Conservation (phyloP, 2,113 vertebrate genomes). For the Chlamydotis undulata region DNA sequence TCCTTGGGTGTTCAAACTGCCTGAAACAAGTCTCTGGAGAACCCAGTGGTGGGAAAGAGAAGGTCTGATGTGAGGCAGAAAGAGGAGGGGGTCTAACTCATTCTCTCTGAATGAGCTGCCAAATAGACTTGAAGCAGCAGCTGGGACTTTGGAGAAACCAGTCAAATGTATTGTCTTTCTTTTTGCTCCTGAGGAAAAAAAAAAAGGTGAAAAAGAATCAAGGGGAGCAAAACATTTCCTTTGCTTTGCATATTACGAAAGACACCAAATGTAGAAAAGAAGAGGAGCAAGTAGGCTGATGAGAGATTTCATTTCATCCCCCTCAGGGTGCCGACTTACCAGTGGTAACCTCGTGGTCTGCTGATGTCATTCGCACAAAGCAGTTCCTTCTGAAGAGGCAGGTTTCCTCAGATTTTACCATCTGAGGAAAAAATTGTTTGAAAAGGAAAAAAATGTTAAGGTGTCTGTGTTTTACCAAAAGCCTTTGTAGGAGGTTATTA, state of each 20-base stretch:
- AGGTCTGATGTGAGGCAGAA: not conserved
- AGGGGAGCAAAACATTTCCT: slow-evolving; percentile 36
- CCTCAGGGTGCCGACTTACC: slow-evolving; percentile 57
- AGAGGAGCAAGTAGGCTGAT: slow-evolving; percentile 27
- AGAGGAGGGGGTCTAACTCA: not conserved
- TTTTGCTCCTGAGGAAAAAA: not conserved
- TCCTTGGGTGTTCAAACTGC: not conserved
- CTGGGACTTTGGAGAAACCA: slow-evolving; percentile 7
- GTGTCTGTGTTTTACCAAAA: slow-evolving; percentile 66
- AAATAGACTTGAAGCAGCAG: not conserved
- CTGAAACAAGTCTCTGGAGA: not conserved
- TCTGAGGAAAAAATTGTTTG: slow-evolving; percentile 55
- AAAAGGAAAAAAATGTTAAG: slow-evolving; percentile 59
- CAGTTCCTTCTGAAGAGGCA: slow-evolving; percentile 68
- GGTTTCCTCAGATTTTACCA: slow-evolving; percentile 62
- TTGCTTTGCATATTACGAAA: slow-evolving; percentile 59
- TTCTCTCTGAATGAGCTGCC: not conserved
- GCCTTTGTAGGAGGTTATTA: slow-evolving; percentile 71
- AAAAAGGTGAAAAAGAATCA: slow-evolving; percentile 18
- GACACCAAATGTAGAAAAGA: slow-evolving; percentile 25
- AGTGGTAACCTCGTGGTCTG: slow-evolving; percentile 49
- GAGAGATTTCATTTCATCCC: slow-evolving; percentile 56
- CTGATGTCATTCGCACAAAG: slow-evolving; percentile 60
- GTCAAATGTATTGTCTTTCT: not conserved
- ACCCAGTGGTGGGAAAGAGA: not conserved